phyloP scores from a whole-genome alignment of 1,140 invertebrate species.

The Myzus persicae region DNA sequence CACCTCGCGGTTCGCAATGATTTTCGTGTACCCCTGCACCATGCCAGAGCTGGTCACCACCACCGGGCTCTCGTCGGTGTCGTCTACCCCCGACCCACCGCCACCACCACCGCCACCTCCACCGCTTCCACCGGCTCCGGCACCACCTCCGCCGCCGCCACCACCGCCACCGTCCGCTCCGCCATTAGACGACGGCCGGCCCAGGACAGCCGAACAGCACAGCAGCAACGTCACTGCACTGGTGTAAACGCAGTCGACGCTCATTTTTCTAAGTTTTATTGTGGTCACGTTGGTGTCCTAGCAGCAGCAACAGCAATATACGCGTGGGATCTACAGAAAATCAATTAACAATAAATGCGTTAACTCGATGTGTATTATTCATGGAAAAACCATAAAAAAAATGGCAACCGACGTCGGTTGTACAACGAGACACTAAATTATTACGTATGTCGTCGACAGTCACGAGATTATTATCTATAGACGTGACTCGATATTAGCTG shows the following conservation, averaged over 20 bases:
- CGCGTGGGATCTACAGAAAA: background rate
- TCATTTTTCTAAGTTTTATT: slow-evolving; percentile 11
- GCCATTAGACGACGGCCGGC: slow-evolving; percentile 38
- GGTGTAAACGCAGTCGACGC: slow-evolving; percentile 26
- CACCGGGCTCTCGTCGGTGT: slow-evolving; percentile 66
- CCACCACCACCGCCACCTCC: background rate
- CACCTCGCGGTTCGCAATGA: slow-evolving; percentile 80
- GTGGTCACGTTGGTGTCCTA: background rate
- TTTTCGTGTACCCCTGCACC: slow-evolving; percentile 79
- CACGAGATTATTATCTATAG: background rate
- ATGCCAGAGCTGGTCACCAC: slow-evolving; percentile 82
- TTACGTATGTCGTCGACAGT: background rate
- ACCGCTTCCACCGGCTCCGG: background rate
- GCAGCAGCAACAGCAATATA: background rate
- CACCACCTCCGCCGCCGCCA: background rate
- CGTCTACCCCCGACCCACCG: background rate
- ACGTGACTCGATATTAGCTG: background rate
- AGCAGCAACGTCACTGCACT: slow-evolving; percentile 25
- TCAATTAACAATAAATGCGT: background rate
- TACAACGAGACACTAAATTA: background rate
- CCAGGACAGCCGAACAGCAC: slow-evolving; percentile 31
- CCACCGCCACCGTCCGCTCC: background rate
- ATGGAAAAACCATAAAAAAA: background rate
- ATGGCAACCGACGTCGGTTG: background rate
- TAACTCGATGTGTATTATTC: background rate